phyloP scores from a whole-genome alignment of 2,888 invertebrate genomes.

The Cryptosula pallasiana region DNA sequence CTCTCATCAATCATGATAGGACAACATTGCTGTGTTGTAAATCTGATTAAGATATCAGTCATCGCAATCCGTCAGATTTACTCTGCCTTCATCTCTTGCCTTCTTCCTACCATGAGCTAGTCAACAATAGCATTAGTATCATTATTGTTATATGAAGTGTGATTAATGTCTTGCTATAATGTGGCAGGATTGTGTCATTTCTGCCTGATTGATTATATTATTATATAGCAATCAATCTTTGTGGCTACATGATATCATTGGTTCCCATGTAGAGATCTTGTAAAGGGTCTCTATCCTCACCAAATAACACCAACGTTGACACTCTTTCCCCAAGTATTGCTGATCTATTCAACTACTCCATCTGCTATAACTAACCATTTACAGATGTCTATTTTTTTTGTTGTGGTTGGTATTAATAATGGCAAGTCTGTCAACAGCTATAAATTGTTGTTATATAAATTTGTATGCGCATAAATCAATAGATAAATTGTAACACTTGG shows the following conservation, averaged over 20 bases:
- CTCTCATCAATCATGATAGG: not conserved
- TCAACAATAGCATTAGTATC: not conserved
- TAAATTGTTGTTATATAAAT: no score
- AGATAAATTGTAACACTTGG: no score
- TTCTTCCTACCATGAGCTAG: not conserved
- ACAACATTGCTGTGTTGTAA: slow-evolving; percentile 2
- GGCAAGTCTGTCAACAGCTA: no score
- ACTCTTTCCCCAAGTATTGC: no score
- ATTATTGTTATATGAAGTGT: not conserved
- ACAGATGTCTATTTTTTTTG: no score
- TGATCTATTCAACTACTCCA: no score
- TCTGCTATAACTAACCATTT: no score
- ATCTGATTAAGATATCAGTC: not conserved
- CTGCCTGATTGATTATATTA: slow-evolving; percentile 3
- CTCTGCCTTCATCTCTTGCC: not conserved
- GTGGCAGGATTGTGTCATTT: not conserved
- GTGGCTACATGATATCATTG: slow-evolving; percentile 5
- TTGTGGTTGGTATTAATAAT: no score
- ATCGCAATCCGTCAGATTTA: not conserved
- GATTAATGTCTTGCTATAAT: not conserved
- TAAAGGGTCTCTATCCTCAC: no score
- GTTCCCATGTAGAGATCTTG: slow-evolving; percentile 7
- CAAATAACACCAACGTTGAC: no score
- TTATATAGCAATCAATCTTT: slow-evolving; percentile 19
- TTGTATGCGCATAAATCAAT: no score